A percentile compares a stretch with the other conserved stretches of the same genome.
phyloP scores from a whole-genome alignment of 2,113 vertebrate species.

The Notarius quadriscutis region DNA sequence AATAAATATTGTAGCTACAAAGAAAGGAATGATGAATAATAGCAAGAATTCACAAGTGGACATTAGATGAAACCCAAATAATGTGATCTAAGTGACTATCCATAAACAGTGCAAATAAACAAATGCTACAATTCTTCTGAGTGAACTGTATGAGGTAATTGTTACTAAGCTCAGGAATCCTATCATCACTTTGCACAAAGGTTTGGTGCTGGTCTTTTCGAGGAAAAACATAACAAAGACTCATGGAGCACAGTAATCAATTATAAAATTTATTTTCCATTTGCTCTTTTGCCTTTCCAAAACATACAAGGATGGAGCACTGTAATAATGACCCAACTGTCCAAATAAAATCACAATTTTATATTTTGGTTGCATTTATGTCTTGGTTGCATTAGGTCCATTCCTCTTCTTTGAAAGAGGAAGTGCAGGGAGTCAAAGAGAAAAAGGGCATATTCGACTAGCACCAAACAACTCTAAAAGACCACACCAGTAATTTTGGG shows the following conservation, averaged over 20 bases:
- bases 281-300: background rate
- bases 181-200: background rate
- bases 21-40: background rate
- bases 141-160: background rate
- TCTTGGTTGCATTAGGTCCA: background rate
- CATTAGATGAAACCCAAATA: background rate
- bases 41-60: background rate
- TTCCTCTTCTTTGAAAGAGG: background rate
- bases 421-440: background rate
- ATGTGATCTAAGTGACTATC: background rate
- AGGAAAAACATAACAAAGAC: background rate
- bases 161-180: background rate
- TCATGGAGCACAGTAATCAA: background rate
- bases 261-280: background rate
- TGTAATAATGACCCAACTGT: background rate
- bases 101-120: conserved; percentile 13
- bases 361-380: background rate
- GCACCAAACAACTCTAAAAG: background rate
- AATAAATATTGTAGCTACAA: background rate
- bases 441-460: background rate
- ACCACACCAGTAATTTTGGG: background rate
- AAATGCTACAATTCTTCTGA: background rate
- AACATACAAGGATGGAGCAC: background rate
- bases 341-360: background rate
- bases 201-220: background rate